Evolutionary conservation across 30 jellyfish, hydroid and myxozoan species (phyloP).

Genomic region (Hydractinia symbiolongicarpus): DNA sequence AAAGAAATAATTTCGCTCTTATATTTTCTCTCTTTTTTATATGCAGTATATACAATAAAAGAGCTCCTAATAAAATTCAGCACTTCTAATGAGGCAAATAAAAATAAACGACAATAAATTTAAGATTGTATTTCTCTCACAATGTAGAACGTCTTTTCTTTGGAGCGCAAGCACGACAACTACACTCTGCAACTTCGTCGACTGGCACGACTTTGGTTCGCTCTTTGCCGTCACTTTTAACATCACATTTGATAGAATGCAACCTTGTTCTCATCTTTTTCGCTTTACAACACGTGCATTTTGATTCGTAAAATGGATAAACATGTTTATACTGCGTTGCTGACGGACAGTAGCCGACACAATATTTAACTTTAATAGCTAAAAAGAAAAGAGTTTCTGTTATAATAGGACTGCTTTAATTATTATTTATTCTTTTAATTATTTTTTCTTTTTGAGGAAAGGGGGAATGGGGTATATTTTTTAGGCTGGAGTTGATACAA

Average conservation of each 20-base stretch:
- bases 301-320: conserved; percentile 3
- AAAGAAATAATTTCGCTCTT: neutral
- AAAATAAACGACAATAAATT: too few relatives aligned
- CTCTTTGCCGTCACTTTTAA: neutral
- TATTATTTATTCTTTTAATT: too few relatives aligned
- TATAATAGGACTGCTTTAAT: too few relatives aligned
- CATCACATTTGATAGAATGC: neutral
- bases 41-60: too few relatives aligned
- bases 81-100: too few relatives aligned
- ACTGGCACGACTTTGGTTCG: neutral
- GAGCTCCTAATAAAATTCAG: too few relatives aligned
- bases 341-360: conserved; percentile 13
- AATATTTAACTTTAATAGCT: neutral
- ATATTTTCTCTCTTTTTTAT: too few relatives aligned
- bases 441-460: too few relatives aligned
- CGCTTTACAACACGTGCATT: conserved; percentile 9
- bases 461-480: too few relatives aligned
- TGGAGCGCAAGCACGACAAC: neutral
- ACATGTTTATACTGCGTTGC: neutral
- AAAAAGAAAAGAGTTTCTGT: neutral
- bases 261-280: neutral
- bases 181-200: neutral
- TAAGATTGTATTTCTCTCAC: neutral
- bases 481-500: too few relatives aligned
- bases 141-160: neutral